Percentiles rank a stretch among this genome's conserved stretches.
phyloP scores from a whole-genome alignment of 2,797 vertebrate genomes.

The Adrianichthys oophorus region DNA sequence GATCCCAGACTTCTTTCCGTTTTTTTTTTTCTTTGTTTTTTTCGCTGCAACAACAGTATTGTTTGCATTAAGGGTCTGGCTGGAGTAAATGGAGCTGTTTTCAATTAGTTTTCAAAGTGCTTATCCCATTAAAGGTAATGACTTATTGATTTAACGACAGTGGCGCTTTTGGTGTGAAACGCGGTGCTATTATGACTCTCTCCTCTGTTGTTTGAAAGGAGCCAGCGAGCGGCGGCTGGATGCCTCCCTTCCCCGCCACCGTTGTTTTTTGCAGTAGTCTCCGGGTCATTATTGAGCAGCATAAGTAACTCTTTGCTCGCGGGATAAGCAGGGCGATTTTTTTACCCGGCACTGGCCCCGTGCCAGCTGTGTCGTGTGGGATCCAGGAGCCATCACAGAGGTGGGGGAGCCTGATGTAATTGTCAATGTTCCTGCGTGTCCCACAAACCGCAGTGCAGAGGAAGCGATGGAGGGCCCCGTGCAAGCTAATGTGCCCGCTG shows the following conservation, averaged over 20 bases:
- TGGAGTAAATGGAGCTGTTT: conserved; percentile 97
- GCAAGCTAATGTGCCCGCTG: conserved; percentile 72
- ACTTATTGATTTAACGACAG: conserved; percentile 99
- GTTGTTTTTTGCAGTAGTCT: conserved; percentile 30
- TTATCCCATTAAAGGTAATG: conserved; percentile 99
- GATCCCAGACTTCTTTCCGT: conserved; percentile 15
- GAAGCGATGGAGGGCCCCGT: conserved; percentile 60
- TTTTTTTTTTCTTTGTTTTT: conserved; percentile 42
- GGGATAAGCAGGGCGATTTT: conserved; percentile 57
- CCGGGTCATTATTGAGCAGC: conserved; percentile 64
- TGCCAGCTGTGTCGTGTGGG: conserved; percentile 65
- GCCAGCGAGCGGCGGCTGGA: conserved; percentile 39
- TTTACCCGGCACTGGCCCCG: conserved; percentile 46
- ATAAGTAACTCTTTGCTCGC: conserved; percentile 59
- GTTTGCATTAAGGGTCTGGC: conserved; percentile 87
- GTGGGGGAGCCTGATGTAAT: conserved; percentile 74
- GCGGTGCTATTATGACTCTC: conserved; percentile 82
- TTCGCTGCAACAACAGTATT: conserved; percentile 76
- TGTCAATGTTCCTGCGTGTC: conserved; percentile 67
- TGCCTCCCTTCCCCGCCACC: conserved; percentile 35
- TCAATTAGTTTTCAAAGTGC: conserved; percentile 99
- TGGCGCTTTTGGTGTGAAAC: conserved; percentile 94
- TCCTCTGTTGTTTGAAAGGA: conserved; percentile 63
- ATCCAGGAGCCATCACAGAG: conserved; percentile 61
- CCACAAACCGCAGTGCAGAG: conserved; percentile 75